phyloP scores from a whole-genome alignment of 2,888 invertebrate genomes.

The Galeruca laticollis region DNA sequence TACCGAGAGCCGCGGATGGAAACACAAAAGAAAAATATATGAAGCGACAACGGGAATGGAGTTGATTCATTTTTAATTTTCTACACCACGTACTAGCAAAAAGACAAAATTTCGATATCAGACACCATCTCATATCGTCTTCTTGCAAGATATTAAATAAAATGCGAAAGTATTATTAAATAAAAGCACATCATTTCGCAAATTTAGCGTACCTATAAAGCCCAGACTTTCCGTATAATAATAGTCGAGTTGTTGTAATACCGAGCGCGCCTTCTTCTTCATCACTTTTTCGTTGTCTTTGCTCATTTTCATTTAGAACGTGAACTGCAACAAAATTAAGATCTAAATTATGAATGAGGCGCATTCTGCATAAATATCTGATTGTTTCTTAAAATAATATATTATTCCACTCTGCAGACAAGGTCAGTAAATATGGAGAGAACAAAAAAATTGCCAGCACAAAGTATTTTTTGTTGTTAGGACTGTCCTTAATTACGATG shows the following conservation, averaged over 20 bases:
- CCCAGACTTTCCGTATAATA: slow-evolving; percentile 58
- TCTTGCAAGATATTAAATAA: slow-evolving; percentile 53
- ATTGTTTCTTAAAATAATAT: too few species aligned
- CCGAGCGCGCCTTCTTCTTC: slow-evolving; percentile 21
- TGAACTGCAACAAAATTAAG: slow-evolving; percentile 23
- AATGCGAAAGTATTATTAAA: slow-evolving; percentile 56
- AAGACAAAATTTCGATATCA: slow-evolving; percentile 9
- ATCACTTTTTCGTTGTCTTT: slow-evolving; percentile 27
- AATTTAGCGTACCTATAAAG: slow-evolving; percentile 59
- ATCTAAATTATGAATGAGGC: background rate
- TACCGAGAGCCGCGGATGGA: slow-evolving; percentile 17
- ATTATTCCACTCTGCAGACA: too few species aligned
- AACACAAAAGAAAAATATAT: background rate
- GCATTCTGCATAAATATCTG: background rate
- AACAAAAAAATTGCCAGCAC: too few species aligned
- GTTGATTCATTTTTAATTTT: background rate
- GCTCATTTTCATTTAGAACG: background rate
- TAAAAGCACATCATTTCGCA: slow-evolving; percentile 58
- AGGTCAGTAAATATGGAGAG: too few species aligned
- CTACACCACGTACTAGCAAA: background rate
- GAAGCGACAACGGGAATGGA: background rate
- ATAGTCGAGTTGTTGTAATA: slow-evolving; percentile 59
- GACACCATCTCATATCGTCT: slow-evolving; percentile 37
- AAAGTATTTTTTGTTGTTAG: too few species aligned
- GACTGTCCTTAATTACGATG: too few species aligned